A percentile compares a stretch with the other conserved stretches of the same genome.
Evolutionary conservation across 2,888 invertebrate genomes (phyloP).

Genomic region (Eugnorisma glareosa): DNA sequence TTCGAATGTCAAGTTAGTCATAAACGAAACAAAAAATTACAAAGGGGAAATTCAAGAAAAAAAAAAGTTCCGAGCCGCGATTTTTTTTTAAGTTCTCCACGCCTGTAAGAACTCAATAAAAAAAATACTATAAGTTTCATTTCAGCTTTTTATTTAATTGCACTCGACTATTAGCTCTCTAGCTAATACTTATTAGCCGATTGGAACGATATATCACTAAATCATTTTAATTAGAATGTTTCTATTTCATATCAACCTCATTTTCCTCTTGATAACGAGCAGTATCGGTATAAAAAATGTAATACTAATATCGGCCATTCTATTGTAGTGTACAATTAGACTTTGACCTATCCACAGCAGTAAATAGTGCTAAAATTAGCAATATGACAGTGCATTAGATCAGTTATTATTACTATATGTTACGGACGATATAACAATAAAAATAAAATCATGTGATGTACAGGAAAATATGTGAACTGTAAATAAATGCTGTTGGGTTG

Average conservation of each 20-base stretch:
- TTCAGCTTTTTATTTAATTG: too few relatives aligned
- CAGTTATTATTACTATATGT: neutral
- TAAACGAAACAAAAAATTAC: too few relatives aligned
- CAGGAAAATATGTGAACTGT: slow-evolving; percentile 8
- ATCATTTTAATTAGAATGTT: slow-evolving; percentile 9
- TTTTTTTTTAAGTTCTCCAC: too few relatives aligned
- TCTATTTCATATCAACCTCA: slow-evolving; percentile 11
- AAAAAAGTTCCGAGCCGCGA: too few relatives aligned
- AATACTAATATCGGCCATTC: neutral
- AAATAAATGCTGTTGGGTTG: neutral
- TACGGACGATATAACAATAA: neutral
- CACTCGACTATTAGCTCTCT: too few relatives aligned
- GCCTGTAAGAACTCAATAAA: too few relatives aligned
- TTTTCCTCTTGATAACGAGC: slow-evolving; percentile 46
- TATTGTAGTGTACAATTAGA: slow-evolving; percentile 32
- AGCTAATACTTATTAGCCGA: neutral
- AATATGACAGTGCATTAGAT: slow-evolving; percentile 8
- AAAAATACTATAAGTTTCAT: too few relatives aligned
- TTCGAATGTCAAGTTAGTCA: too few relatives aligned
- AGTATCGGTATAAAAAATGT: neutral
- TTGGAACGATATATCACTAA: neutral
- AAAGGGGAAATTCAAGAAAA: too few relatives aligned
- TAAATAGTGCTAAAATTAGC: neutral
- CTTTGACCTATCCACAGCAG: slow-evolving; percentile 11
- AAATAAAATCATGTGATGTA: neutral